Evolutionary conservation across 2,797 vertebrate species (phyloP), one percentile per base, ranked within the genome.

Genomic region (Tenualosa thibaudeaui): DNA sequence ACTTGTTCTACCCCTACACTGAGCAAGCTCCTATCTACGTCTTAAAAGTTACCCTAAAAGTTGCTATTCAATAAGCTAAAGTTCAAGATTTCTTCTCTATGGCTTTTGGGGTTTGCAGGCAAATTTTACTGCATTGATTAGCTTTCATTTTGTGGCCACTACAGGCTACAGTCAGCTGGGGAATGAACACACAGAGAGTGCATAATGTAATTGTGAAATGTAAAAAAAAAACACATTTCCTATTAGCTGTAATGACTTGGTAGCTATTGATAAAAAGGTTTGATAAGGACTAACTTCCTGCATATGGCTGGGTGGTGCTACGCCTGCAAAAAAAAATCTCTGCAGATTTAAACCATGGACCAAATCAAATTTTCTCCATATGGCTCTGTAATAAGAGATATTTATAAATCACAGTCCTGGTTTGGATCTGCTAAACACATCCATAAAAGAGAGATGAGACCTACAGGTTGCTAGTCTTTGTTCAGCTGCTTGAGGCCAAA

Each of bases 201-300:
- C 40, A 46, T 43, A 40, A 78, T 46, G 71, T 78, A 78, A 78
- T 78, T 78, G 15, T 78, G 40, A 17, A 43, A 19, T 8, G 8
- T 0, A 22, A 22, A 78, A 46, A 46, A 46, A 78, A 78, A 40
- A 46, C 17, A 43, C 37, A 43, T 78, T 78, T 78, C 37, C 71
- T 46, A 91, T 94, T 91, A 92, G 90, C 91, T 87, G 91, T 93
- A 94, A 95, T 90, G 90, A 93, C 90, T 91, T 89, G 87, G 91
- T 89, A 89, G 91, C 91, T 92, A 91, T 94, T 92, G 94, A 95
- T 95, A 94, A 94, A 95, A 94, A 95, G 94, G 91, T 91, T 90
- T 93, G 94, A 95, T 95, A 95, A 93, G 91, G 88, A 85, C 85
- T 87, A 88, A 93, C 94, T 93, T 95, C 92, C 94, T 93, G 94